Base-by-base conservation (phyloP, 2,888 invertebrate genomes). In the Nysson spinosus region DNA sequence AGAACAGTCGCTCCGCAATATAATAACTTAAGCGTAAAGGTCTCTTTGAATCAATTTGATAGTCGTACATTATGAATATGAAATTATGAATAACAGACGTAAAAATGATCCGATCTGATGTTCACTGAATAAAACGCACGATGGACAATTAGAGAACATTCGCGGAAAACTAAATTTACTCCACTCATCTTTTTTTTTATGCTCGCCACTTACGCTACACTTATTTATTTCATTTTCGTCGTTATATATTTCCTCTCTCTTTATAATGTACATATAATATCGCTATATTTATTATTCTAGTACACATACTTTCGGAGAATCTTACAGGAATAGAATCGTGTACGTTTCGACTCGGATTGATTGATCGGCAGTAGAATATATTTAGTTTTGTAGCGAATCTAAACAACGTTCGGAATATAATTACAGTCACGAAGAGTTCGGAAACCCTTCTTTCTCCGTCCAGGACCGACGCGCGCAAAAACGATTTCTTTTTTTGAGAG, bases 401-500 rank as follows among this genome's bases (percentile, higher is more conserved):
- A 61, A 42, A n/a, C n/a, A 49, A 55, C 57, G 14, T 64, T 46
- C 51, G 12, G 14, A 24, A 37, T 47, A 34, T 64, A 69, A 46
- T 61, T 57, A 69, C 60, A 62, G 62, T 69, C 57, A 65, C 51
- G 17, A 37, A 44, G 32, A 75, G 67, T 46, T 44, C n/a, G n/a
- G n/a, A n/a, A n/a, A n/a, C n/a, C n/a, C n/a, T n/a, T n/a, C n/a
- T n/a, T n/a, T 64, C 67, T 74, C 72, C 80, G 81, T 75, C 82
- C 78, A 83, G 81, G 75, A 66, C 64, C 61, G 76, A 77, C 75
- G 72, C 67, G n/a, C n/a, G n/a, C n/a, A n/a, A n/a, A n/a, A n/a
- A n/a, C n/a, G n/a, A n/a, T n/a, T n/a, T n/a, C n/a, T n/a, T n/a
- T n/a, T n/a, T n/a, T n/a, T n/a, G n/a, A n/a, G n/a, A n/a, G n/a